Evolutionary conservation across 2,888 invertebrate species (phyloP).

Genomic region (Lapara coniferarum): DNA sequence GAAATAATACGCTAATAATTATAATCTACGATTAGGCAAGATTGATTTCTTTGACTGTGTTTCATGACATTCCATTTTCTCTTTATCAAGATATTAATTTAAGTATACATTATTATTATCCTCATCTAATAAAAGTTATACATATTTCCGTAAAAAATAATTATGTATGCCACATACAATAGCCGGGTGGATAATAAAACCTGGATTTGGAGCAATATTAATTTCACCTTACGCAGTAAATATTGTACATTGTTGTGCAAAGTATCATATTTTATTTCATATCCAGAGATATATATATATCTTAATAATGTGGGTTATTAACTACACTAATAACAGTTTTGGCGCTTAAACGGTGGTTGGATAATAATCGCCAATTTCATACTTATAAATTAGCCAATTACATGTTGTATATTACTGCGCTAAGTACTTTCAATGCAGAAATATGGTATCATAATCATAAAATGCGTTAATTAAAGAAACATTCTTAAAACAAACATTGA

Average conservation of each 20-base stretch:
- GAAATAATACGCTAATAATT: too few relatives aligned
- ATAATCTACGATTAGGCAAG: too few relatives aligned
- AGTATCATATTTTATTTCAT: neutral
- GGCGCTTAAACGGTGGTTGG: neutral
- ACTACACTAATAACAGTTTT: slow-evolving; percentile 8
- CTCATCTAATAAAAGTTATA: too few relatives aligned
- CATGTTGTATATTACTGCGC: neutral
- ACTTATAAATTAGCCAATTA: slow-evolving; percentile 13
- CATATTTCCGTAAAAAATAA: too few relatives aligned
- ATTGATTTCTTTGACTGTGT: too few relatives aligned
- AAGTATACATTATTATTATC: too few relatives aligned
- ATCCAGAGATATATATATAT: neutral
- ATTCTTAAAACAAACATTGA: neutral
- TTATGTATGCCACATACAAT: too few relatives aligned
- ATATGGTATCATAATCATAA: neutral
- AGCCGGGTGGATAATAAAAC: neutral
- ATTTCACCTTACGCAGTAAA: neutral
- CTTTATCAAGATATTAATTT: too few relatives aligned
- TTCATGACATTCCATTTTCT: too few relatives aligned
- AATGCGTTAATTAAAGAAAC: neutral
- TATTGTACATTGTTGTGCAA: neutral
- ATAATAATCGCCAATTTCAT: slow-evolving; percentile 9
- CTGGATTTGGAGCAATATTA: neutral
- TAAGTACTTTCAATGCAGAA: neutral
- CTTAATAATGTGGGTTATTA: neutral